Evolutionary conservation across 2,113 vertebrate species (phyloP).

Genomic region (Gadus macrocephalus): DNA sequence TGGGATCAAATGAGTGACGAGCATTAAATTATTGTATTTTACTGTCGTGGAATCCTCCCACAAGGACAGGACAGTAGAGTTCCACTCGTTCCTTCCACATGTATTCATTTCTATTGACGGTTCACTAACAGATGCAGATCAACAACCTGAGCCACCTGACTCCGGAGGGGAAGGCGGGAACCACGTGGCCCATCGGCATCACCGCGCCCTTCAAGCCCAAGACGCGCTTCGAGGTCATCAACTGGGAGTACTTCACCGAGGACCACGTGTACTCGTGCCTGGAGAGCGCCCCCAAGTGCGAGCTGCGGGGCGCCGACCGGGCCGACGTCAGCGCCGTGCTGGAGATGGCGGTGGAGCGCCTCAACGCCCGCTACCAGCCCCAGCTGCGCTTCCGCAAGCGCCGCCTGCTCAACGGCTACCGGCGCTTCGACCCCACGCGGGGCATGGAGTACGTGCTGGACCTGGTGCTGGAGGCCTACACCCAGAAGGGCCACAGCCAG

Average conservation of each 20-base stretch:
- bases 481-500: slow-evolving; percentile 87
- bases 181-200: slow-evolving; percentile 91
- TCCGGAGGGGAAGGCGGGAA: slow-evolving; percentile 81
- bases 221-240: slow-evolving; percentile 93
- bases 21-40: too few relatives aligned
- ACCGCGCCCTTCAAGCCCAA: slow-evolving; percentile 83
- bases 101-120: not conserved
- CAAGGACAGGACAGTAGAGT: too few relatives aligned
- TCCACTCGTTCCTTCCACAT: too few relatives aligned
- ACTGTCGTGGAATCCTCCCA: too few relatives aligned
- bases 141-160: slow-evolving; percentile 87
- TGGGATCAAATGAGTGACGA: too few relatives aligned
- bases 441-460: slow-evolving; percentile 95
- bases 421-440: slow-evolving; percentile 90
- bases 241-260: slow-evolving; percentile 97
- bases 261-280: slow-evolving; percentile 88
- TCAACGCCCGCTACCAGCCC: slow-evolving; percentile 87
- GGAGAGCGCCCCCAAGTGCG: slow-evolving; percentile 88
- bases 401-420: slow-evolving; percentile 87
- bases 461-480: slow-evolving; percentile 85
- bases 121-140: slow-evolving; percentile 83
- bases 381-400: slow-evolving; percentile 87
- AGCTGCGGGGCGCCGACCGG: slow-evolving; percentile 81
- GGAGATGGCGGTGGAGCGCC: slow-evolving; percentile 81
- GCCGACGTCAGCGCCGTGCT: slow-evolving; percentile 79